Conservation (phyloP, 2,113 vertebrate species). For the Burhinus bistriatus region DNA sequence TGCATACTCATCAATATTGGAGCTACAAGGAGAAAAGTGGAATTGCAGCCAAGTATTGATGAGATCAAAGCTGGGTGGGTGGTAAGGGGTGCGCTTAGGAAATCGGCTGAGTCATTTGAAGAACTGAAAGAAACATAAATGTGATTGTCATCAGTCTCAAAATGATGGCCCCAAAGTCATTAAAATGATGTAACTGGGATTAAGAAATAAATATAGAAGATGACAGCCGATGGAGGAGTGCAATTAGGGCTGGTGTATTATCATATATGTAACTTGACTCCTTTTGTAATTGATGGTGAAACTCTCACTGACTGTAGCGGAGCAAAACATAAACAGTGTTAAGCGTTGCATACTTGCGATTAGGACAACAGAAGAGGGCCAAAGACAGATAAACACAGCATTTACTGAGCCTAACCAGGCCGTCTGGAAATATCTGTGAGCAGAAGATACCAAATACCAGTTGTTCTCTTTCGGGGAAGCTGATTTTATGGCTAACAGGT, state of each 20-base stretch:
- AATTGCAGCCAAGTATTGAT: background rate
- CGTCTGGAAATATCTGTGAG: background rate
- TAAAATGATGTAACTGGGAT: background rate
- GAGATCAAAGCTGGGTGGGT: background rate
- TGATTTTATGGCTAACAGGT: background rate
- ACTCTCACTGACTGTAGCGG: background rate
- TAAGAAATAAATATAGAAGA: background rate
- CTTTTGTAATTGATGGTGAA: background rate
- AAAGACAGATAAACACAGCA: background rate
- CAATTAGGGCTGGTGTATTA: background rate
- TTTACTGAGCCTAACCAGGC: background rate
- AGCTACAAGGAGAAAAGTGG: background rate
- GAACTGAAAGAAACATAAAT: background rate
- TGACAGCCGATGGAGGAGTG: background rate
- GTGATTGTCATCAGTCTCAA: background rate
- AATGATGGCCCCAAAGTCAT: background rate
- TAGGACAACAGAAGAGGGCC: background rate
- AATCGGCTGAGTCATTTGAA: background rate
- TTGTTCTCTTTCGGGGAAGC: background rate
- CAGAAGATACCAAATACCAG: background rate
- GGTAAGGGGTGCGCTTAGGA: fast-evolving
- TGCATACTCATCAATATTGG: background rate
- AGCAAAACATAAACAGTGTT: background rate
- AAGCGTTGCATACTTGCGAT: background rate
- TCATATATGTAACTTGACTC: background rate